phyloP scores from a whole-genome alignment of 2,113 vertebrate species.

The Penelope pileata region DNA sequence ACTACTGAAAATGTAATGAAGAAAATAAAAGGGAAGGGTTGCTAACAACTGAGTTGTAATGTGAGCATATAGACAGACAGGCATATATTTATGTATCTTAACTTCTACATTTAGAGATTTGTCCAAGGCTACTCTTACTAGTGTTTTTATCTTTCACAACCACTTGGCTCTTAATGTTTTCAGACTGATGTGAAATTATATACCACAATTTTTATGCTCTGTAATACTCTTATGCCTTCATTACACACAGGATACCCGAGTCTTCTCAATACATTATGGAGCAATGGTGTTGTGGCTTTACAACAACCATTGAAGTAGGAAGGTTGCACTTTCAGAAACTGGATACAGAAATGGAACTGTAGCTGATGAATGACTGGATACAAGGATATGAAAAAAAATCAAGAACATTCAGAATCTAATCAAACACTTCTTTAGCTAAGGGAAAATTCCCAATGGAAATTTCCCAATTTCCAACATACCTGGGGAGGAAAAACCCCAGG shows the following conservation, averaged over 20 bases:
- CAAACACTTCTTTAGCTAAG: not conserved
- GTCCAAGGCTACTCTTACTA: not conserved
- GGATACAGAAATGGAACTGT: accelerated
- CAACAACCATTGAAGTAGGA: not conserved
- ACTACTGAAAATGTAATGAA: not conserved
- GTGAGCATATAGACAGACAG: not conserved
- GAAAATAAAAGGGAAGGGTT: not conserved
- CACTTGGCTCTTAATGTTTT: not conserved
- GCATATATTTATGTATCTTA: not conserved
- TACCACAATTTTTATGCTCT: not conserved
- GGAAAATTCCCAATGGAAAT: not conserved
- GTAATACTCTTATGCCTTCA: not conserved
- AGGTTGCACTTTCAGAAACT: not conserved
- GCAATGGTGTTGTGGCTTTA: not conserved
- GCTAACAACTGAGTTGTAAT: not conserved
- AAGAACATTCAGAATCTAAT: not conserved
- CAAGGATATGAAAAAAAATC: not conserved
- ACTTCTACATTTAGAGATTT: not conserved
- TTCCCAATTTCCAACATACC: not conserved
- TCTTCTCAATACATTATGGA: not conserved
- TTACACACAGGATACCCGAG: not conserved
- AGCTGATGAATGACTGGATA: not conserved
- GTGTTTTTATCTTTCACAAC: not conserved
- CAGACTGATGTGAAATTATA: not conserved
- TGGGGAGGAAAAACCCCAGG: not conserved